phyloP scores from a whole-genome alignment of 2,797 vertebrate species.

The Galagoides demidoff region DNA sequence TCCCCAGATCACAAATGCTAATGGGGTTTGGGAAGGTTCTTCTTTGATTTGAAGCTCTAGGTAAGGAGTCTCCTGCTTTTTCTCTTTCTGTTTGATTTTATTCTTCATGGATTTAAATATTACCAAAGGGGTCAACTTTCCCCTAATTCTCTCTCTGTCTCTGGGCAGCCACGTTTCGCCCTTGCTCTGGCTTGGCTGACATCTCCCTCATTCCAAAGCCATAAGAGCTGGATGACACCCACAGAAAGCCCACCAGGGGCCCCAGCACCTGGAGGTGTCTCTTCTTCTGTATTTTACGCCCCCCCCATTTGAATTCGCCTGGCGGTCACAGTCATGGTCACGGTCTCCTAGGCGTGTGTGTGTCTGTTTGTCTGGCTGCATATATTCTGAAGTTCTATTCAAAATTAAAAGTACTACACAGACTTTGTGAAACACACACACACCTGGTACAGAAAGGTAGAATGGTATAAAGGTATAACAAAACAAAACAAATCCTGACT shows the following conservation, averaged over 20 bases:
- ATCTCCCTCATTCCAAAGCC: not conserved
- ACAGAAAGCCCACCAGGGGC: not conserved
- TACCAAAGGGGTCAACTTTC: not conserved
- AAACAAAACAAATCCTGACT: not conserved
- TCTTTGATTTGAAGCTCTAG: not conserved
- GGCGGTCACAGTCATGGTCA: not conserved
- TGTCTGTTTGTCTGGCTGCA: not conserved
- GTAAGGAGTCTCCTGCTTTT: not conserved
- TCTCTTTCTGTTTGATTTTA: not conserved
- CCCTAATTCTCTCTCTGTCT: not conserved
- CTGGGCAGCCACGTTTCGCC: not conserved
- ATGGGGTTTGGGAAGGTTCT: not conserved
- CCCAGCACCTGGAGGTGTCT: not conserved
- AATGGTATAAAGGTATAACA: not conserved
- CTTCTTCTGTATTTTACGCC: not conserved
- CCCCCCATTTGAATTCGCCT: not conserved
- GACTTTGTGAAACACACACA: not conserved
- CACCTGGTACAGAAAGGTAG: not conserved
- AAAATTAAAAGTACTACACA: not conserved
- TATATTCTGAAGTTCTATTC: not conserved
- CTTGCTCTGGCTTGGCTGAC: fast-evolving
- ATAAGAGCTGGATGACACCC: fast-evolving
- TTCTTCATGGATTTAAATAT: not conserved
- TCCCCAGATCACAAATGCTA: too few species aligned
- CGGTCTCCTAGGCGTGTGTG: not conserved